Evolutionary conservation across 2,113 vertebrate species (phyloP).

Genomic region (Trichechus manatus): DNA sequence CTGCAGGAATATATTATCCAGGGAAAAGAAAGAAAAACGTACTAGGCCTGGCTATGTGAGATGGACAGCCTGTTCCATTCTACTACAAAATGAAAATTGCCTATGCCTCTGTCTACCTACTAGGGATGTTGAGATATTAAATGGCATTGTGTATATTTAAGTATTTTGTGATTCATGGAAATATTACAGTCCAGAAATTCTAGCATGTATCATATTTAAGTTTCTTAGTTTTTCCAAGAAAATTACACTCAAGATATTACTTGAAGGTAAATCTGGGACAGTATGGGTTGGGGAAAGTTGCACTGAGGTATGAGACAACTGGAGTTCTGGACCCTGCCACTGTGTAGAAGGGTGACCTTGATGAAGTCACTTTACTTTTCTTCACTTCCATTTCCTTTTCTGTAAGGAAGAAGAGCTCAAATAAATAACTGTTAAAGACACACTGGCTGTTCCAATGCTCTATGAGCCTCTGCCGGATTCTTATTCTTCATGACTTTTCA

Average conservation of each 20-base stretch:
- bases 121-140: not conserved
- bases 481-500: slow-evolving; percentile 17
- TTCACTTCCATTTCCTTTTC: not conserved
- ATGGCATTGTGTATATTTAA: not conserved
- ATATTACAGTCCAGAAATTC: not conserved
- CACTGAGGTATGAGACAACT: not conserved
- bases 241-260: not conserved
- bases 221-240: not conserved
- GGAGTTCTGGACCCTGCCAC: not conserved
- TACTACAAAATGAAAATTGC: not conserved
- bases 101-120: not conserved
- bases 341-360: not conserved
- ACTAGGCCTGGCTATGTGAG: not conserved
- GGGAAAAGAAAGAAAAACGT: slow-evolving; percentile 44
- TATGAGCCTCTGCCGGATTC: not conserved
- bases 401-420: slow-evolving; percentile 23
- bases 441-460: not conserved
- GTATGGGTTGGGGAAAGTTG: not conserved
- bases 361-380: not conserved
- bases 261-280: not conserved
- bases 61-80: not conserved
- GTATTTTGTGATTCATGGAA: slow-evolving; percentile 2
- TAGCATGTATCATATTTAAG: not conserved
- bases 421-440: not conserved
- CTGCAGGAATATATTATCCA: slow-evolving; percentile 13